These are phyloP conservation scores for Pocillopora verrucosa DNA, from an alignment of 64 coral and sea anemone species.

Conservation along the genomic window DNA sequence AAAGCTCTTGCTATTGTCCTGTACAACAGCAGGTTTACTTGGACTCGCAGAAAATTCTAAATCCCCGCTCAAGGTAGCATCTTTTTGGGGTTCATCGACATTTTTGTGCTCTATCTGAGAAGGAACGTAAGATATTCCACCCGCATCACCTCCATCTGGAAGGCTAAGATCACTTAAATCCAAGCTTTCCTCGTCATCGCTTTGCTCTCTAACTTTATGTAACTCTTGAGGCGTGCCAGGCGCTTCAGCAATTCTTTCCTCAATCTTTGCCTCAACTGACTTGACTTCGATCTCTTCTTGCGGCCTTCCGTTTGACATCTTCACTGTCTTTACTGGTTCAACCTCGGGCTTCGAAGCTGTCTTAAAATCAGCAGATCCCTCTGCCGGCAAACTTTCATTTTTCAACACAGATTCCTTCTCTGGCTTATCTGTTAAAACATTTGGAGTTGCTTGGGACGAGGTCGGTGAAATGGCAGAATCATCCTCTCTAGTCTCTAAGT, in stretches of 20 bases:
- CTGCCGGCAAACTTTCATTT: not conserved
- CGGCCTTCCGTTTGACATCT: not conserved
- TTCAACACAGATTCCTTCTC: not conserved
- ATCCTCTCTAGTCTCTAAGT: not conserved
- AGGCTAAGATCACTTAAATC: slow-evolving; percentile 42
- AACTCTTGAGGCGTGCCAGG: not conserved
- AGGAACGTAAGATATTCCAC: not conserved
- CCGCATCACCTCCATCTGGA: slow-evolving; percentile 13
- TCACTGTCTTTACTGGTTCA: not conserved
- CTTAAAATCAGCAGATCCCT: not conserved
- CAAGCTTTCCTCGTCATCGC: slow-evolving; percentile 28
- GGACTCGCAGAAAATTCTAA: not conserved
- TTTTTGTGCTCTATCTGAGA: not conserved
- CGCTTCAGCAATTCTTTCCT: not conserved
- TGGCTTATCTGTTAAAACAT: not conserved
- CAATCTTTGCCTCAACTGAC: not conserved
- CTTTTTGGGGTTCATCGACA: not conserved
- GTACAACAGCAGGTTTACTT: slow-evolving; percentile 13
- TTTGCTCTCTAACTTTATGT: not conserved
- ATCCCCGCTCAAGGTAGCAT: not conserved
- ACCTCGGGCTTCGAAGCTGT: not conserved
- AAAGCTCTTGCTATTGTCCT: not conserved
- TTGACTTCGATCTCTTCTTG: not conserved
- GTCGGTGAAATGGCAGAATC: not conserved
- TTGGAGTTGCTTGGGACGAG: not conserved